These are phyloP conservation scores for Telmatochromis sp. DNA, from an alignment of 2,113 vertebrate genomes.

Conservation along the genomic window DNA sequence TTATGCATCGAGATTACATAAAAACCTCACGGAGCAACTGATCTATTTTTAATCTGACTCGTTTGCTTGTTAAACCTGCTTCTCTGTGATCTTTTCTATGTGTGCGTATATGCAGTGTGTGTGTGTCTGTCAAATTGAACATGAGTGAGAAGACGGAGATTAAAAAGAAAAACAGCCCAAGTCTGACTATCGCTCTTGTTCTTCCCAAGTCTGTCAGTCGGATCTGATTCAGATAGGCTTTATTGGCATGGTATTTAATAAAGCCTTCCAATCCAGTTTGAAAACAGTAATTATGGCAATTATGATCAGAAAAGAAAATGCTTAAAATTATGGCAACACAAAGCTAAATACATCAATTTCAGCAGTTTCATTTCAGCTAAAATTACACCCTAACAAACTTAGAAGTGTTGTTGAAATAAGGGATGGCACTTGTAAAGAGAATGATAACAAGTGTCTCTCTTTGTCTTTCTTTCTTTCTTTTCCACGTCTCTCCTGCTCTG, in stretches of 20 bases:
- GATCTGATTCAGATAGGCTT: conserved; percentile 30
- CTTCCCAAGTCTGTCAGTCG: neutral
- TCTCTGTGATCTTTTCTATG: conserved; percentile 39
- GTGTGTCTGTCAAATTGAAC: conserved; percentile 1
- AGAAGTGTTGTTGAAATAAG: conserved; percentile 14
- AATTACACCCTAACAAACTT: conserved; percentile 35
- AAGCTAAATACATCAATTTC: conserved; percentile 39
- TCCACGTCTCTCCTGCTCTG: neutral
- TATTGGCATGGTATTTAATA: conserved; percentile 36
- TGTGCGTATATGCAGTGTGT: neutral
- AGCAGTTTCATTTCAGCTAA: conserved; percentile 18
- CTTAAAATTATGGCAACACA: conserved; percentile 45
- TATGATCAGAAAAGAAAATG: conserved; percentile 38
- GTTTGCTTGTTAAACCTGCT: conserved; percentile 57
- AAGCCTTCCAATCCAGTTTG: conserved; percentile 25
- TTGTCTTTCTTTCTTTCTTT: neutral
- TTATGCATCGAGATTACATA: conserved; percentile 69
- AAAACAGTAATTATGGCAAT: conserved; percentile 56
- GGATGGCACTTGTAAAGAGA: neutral
- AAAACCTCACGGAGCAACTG: conserved; percentile 53
- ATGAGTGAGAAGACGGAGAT: neutral
- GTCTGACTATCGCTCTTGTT: neutral
- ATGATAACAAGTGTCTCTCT: conserved; percentile 22
- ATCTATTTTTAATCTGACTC: conserved; percentile 69
- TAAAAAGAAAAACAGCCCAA: neutral